Evolutionary conservation across 2,797 vertebrate species (phyloP).

Genomic region (Enteromius argenteus): DNA sequence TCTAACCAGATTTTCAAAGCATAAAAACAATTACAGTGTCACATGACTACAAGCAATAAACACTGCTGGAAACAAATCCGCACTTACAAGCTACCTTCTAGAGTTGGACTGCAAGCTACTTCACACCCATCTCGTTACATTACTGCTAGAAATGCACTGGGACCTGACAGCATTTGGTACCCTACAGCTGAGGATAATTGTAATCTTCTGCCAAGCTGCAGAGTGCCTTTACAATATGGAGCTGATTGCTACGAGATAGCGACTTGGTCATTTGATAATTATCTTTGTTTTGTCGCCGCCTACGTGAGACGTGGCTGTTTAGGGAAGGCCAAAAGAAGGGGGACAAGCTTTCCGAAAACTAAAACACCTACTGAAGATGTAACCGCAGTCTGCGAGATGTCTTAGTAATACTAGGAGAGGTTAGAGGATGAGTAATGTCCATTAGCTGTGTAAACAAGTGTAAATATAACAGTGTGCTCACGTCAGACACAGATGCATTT

Average conservation of each 20-base stretch:
- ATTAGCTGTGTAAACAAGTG: slow-evolving; percentile 7
- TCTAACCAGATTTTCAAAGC: too few relatives aligned
- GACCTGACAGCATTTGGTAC: slow-evolving; percentile 11
- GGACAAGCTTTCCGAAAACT: background rate
- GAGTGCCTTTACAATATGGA: slow-evolving; percentile 50
- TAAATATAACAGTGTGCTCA: background rate
- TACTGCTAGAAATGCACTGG: background rate
- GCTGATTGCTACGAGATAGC: slow-evolving; percentile 56
- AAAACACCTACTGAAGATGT: background rate
- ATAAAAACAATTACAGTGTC: too few relatives aligned
- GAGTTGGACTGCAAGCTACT: too few relatives aligned
- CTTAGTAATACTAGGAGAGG: background rate
- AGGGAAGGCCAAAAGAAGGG: background rate
- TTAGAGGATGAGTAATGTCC: slow-evolving; percentile 21
- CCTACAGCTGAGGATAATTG: slow-evolving; percentile 57
- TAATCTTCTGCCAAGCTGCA: slow-evolving; percentile 54
- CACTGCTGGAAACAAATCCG: too few relatives aligned
- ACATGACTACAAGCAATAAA: too few relatives aligned
- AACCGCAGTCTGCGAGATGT: background rate
- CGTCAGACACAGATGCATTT: background rate
- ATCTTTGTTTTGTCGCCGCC: slow-evolving; percentile 16
- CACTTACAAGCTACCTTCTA: too few relatives aligned
- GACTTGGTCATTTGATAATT: slow-evolving; percentile 47
- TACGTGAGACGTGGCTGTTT: slow-evolving; percentile 7
- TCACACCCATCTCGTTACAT: too few relatives aligned